Evolutionary conservation across 2,888 invertebrate genomes (phyloP), one percentile per base, ranked within the genome.

Genomic region (Drosophila lacicola): DNA sequence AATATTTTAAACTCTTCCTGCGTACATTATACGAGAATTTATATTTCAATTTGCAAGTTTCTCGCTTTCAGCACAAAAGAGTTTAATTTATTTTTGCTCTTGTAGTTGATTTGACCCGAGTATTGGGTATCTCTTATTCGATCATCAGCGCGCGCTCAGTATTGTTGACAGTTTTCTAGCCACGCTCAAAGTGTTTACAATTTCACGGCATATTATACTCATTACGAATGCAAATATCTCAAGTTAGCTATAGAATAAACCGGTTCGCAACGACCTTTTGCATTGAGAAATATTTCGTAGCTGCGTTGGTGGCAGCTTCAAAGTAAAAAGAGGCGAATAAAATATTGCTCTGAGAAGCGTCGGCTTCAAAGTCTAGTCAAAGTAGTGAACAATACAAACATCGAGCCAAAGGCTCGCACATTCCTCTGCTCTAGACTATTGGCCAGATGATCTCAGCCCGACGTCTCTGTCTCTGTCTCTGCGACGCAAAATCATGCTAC

Each of bases 211-310:
- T 65, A 87, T 83, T 69, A 63, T 75, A 63, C 70, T 87, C 84
- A 75, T 84, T 84, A 88, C 63, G 72, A 88, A 88, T 84, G 84
- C 83, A 84, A 84, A 84, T 88, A 63, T 63, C 61, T 49, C 29
- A n/a, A 53, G 21, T 56, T 54, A 61, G 19, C 21, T 70, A 64
- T 49, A 55, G 55, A 56, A 72, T 45, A 74, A 85, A 85, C 89
- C 88, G 89, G 84, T 89, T 88, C 39, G 19, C 53, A 41, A 57
- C 84, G 88, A 85, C 86, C 89, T 85, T 84, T 88, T 72, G 77
- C 75, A 85, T 72, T 82, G 77, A 84, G 69, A 80, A 70, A 76
- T 74, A 82, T 80, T 82, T 85, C 55, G 73, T 64, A 56, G 60
- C 55, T 82, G 84, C 89, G 85, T 85, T 85, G 85, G 85, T 85